These are phyloP conservation scores for Herpailurus yagouaroundi DNA, from an alignment of 2,113 vertebrate species.

Conservation along the genomic window DNA sequence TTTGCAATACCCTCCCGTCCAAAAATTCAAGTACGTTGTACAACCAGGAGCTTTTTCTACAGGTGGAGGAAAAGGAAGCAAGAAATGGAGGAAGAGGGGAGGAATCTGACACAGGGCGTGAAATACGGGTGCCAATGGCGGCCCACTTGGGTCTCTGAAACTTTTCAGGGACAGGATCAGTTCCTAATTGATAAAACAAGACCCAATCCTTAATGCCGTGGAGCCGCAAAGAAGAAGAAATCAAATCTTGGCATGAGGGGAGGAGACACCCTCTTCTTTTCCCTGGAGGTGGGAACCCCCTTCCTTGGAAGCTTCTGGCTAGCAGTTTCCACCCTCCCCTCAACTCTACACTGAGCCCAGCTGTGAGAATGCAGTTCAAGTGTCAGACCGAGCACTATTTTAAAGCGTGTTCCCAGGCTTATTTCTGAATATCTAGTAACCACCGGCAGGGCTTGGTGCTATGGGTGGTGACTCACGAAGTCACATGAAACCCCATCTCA, in stretches of 20 bases:
- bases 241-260: not conserved
- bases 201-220: not conserved
- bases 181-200: not conserved
- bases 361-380: too few relatives aligned
- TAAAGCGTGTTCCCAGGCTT: not conserved
- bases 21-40: not conserved
- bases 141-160: not conserved
- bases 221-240: not conserved
- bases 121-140: not conserved
- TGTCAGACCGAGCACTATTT: not conserved
- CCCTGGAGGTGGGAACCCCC: not conserved
- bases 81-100: not conserved
- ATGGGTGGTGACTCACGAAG: too few relatives aligned
- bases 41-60: not conserved
- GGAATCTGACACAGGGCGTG: not conserved
- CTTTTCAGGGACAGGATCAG: not conserved
- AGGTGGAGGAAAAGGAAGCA: not conserved
- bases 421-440: not conserved
- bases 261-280: not conserved
- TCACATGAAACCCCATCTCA: not conserved
- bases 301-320: not conserved
- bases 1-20: not conserved
- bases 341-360: not conserved
- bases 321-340: too few relatives aligned
- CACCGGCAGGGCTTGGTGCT: not conserved